These are phyloP conservation scores for Dermatemys mawii DNA, from an alignment of 2,113 vertebrate genomes.

Conservation along the genomic window DNA sequence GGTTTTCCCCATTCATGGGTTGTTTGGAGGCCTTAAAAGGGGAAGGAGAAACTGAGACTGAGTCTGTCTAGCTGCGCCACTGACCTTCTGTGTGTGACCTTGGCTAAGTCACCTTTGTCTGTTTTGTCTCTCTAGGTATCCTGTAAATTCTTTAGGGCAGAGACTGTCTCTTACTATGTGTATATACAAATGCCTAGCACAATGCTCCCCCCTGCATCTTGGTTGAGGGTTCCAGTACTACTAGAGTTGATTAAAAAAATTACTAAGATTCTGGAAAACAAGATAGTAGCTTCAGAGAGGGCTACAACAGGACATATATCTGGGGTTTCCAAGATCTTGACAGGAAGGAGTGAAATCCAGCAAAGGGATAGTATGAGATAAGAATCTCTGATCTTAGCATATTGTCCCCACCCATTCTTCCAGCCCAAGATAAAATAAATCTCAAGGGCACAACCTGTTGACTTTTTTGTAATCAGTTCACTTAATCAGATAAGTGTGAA, in stretches of 20 bases:
- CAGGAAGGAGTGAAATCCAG: background rate
- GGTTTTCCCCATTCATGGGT: background rate
- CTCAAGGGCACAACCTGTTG: background rate
- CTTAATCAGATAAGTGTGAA: background rate
- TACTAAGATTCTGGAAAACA: rapidly evolving
- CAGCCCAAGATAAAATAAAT: background rate
- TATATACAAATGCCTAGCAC: background rate
- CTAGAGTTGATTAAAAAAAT: background rate
- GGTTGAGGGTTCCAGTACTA: background rate
- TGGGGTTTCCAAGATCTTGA: background rate
- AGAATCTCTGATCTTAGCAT: constrained; percentile 42
- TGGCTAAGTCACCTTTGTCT: background rate
- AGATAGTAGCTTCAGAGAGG: background rate
- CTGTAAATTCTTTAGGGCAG: background rate
- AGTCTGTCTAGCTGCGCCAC: background rate
- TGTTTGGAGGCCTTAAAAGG: background rate
- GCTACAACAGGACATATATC: background rate
- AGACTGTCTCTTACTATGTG: background rate
- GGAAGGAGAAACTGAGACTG: background rate
- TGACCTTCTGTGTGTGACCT: rapidly evolving
- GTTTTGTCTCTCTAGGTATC: background rate
- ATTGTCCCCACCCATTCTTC: background rate
- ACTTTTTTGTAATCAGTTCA: constrained; percentile 5
- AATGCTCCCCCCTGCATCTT: background rate
- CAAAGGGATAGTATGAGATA: background rate